Percentiles rank a stretch among this genome's conserved stretches.
phyloP scores from a whole-genome alignment of 2,888 invertebrate species.

The Blera fallax region DNA sequence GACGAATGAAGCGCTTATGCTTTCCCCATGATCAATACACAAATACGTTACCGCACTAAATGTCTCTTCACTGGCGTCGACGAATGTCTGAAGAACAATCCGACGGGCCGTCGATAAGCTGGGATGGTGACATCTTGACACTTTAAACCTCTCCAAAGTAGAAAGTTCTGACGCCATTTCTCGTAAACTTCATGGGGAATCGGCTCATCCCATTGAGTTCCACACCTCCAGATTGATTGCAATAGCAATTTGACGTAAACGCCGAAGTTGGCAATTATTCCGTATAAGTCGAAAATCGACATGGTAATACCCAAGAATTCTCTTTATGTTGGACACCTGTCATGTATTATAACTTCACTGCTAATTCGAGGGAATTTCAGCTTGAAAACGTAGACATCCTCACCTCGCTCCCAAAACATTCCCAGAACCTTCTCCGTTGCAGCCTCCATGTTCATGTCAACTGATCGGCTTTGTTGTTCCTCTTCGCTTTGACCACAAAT shows the following conservation, averaged over 20 bases:
- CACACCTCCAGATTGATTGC: background rate
- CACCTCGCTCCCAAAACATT: no score
- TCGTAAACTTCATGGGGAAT: background rate
- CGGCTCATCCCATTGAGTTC: background rate
- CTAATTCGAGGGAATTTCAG: no score
- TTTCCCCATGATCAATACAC: background rate
- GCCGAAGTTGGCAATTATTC: background rate
- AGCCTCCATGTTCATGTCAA: no score
- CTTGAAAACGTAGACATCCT: no score
- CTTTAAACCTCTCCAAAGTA: background rate
- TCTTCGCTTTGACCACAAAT: no score
- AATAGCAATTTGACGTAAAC: background rate
- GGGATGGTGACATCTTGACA: background rate
- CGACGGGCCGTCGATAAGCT: background rate
- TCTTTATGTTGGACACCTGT: conserved; percentile 11
- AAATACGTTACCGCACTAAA: conserved; percentile 15
- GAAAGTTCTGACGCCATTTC: background rate
- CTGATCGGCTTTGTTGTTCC: no score
- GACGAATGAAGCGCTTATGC: background rate
- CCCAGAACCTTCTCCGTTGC: no score
- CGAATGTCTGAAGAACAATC: background rate
- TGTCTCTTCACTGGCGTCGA: background rate
- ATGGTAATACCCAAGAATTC: background rate
- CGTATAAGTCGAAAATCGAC: background rate
- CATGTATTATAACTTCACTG: no score